phyloP scores from a whole-genome alignment of 2,113 vertebrate genomes.

The Anguilla japonica region DNA sequence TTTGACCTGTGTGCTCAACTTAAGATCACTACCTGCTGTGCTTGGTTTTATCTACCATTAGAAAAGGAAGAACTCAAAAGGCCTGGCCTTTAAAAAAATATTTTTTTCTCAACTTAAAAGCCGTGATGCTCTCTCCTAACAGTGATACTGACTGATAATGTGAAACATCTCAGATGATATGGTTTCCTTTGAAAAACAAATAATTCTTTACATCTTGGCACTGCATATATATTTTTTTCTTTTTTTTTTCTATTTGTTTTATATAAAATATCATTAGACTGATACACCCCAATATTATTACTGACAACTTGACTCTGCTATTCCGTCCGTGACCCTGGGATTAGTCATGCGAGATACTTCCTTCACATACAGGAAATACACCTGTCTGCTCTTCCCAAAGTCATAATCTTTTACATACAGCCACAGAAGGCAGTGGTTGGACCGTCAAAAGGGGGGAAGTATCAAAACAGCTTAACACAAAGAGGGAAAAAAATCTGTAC shows the following conservation, averaged over 20 bases:
- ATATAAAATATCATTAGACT: slow-evolving; percentile 90
- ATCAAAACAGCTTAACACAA: slow-evolving; percentile 80
- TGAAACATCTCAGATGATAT: slow-evolving; percentile 71
- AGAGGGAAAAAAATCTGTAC: slow-evolving; percentile 77
- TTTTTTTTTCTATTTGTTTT: slow-evolving; percentile 68
- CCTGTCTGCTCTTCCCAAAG: slow-evolving; percentile 70
- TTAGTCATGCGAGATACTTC: slow-evolving; percentile 90
- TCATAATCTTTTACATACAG: slow-evolving; percentile 74
- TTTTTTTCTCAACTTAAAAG: slow-evolving; percentile 49
- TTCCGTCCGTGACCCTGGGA: slow-evolving; percentile 76
- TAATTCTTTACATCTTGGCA: slow-evolving; percentile 95
- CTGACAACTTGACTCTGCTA: slow-evolving; percentile 77
- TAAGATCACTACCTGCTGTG: slow-evolving; percentile 48
- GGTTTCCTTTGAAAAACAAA: slow-evolving; percentile 73
- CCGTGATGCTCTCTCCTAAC: slow-evolving; percentile 69
- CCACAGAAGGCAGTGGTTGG: slow-evolving; percentile 82
- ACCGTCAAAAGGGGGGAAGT: slow-evolving; percentile 80
- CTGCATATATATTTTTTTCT: slow-evolving; percentile 79
- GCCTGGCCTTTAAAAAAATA: slow-evolving; percentile 51
- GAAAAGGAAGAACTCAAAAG: slow-evolving; percentile 42
- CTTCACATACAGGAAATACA: slow-evolving; percentile 80
- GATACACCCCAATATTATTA: slow-evolving; percentile 85
- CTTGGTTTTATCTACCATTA: slow-evolving; percentile 53
- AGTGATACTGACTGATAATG: slow-evolving; percentile 66
- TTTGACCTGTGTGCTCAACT: slow-evolving; percentile 38